Conservation (phyloP, 2,888 invertebrate genomes). For the Deilephila porcellus region DNA sequence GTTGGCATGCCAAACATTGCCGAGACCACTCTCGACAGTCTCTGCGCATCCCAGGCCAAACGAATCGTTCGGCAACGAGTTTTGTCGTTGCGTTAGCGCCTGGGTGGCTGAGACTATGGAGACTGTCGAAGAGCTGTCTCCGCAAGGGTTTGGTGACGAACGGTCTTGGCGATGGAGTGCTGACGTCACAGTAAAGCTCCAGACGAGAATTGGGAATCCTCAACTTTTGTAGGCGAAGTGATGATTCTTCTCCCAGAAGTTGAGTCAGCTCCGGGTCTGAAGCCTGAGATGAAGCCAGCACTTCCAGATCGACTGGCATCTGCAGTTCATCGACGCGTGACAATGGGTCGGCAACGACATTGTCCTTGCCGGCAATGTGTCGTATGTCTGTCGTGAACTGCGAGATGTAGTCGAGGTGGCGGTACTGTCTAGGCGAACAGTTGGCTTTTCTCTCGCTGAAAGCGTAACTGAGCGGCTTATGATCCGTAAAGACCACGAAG, state of each 20-base stretch:
- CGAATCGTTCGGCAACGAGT: conserved; percentile 37
- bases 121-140: conserved; percentile 30
- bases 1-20: background rate
- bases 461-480: conserved; percentile 32
- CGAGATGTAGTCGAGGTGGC: conserved; percentile 47
- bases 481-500: conserved; percentile 32
- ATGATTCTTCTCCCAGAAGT: background rate
- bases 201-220: background rate
- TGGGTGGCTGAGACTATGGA: conserved; percentile 38
- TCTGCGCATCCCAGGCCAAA: conserved; percentile 41
- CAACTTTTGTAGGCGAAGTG: background rate
- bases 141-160: conserved; percentile 34
- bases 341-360: conserved; percentile 53
- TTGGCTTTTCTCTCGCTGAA: conserved; percentile 22
- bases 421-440: conserved; percentile 34
- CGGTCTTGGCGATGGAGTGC: conserved; percentile 31
- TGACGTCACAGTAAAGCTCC: conserved; percentile 4
- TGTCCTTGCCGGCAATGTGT: conserved; percentile 52
- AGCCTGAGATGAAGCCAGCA: conserved; percentile 12
- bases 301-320: background rate
- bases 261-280: conserved; percentile 8
- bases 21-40: conserved; percentile 15
- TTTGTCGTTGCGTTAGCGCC: conserved; percentile 34
- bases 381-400: conserved; percentile 60
- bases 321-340: conserved; percentile 43